These are phyloP conservation scores for Chaenodraco wilsoni DNA, from an alignment of 2,797 vertebrate genomes.

Conservation along the genomic window DNA sequence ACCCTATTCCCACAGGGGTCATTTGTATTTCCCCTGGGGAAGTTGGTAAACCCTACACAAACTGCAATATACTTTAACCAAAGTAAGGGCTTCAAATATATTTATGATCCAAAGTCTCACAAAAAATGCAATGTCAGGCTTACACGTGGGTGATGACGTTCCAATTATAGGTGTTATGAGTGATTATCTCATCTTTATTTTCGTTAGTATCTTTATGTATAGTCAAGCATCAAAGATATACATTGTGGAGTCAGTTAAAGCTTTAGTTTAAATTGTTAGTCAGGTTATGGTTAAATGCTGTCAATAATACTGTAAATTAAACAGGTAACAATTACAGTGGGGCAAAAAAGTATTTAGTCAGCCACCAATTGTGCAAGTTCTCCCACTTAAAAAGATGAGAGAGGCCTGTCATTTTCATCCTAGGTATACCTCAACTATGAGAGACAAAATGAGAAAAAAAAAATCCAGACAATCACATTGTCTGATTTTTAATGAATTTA, in stretches of 20 bases:
- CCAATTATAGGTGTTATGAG: background rate
- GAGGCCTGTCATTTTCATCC: too few species aligned
- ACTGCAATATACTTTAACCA: background rate
- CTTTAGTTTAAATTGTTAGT: constrained; percentile 28
- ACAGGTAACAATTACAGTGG: constrained; percentile 25
- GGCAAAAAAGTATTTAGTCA: too few species aligned
- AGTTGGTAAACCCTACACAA: constrained; percentile 4
- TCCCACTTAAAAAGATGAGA: too few species aligned
- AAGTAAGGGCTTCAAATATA: constrained; percentile 5
- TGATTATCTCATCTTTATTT: background rate
- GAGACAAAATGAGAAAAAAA: too few species aligned
- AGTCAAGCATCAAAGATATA: constrained; percentile 17
- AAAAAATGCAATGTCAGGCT: background rate
- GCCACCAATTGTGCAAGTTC: too few species aligned
- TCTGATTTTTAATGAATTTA: too few species aligned
- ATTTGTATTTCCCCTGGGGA: constrained; percentile 13
- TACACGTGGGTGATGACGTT: background rate
- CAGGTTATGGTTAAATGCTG: constrained; percentile 36
- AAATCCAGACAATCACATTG: too few species aligned
- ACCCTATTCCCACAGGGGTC: constrained; percentile 12
- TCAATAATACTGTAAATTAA: constrained; percentile 38
- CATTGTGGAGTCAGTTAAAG: constrained; percentile 5
- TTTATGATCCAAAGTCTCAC: background rate
- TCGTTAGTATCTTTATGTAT: background rate
- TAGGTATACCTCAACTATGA: too few species aligned